These are phyloP conservation scores for Cinclus cinclus DNA, from an alignment of 2,113 vertebrate genomes.

Conservation along the genomic window DNA sequence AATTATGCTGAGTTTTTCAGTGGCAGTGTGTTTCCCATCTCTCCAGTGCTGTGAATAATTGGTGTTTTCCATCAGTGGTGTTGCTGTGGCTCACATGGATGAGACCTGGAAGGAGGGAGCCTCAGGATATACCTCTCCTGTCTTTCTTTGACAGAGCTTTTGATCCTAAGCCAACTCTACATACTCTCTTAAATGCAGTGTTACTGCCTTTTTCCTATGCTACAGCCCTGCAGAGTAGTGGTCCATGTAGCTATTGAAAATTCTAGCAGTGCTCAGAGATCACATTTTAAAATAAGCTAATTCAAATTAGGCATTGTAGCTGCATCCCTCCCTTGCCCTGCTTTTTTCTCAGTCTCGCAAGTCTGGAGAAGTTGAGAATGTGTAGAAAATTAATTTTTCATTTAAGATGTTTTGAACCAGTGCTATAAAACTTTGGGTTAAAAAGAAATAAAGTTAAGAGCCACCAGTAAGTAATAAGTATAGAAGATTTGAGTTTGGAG, in stretches of 20 bases:
- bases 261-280: neutral
- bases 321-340: neutral
- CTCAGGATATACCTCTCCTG: neutral
- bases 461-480: neutral
- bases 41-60: neutral
- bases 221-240: neutral
- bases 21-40: neutral
- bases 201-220: neutral
- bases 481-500: neutral
- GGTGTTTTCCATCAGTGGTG: neutral
- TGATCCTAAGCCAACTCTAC: neutral
- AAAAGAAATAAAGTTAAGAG: neutral
- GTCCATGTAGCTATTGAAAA: neutral
- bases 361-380: neutral
- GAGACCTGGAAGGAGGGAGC: accelerated
- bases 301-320: neutral
- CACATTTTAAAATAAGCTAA: neutral
- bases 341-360: neutral
- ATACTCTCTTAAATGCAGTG: neutral
- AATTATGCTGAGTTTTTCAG: neutral
- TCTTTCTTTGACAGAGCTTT: neutral
- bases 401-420: neutral
- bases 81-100: neutral
- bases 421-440: neutral
- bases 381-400: neutral